Evolutionary conservation across 2,888 invertebrate genomes (phyloP).

Genomic region (Phlogophora meticulosa): DNA sequence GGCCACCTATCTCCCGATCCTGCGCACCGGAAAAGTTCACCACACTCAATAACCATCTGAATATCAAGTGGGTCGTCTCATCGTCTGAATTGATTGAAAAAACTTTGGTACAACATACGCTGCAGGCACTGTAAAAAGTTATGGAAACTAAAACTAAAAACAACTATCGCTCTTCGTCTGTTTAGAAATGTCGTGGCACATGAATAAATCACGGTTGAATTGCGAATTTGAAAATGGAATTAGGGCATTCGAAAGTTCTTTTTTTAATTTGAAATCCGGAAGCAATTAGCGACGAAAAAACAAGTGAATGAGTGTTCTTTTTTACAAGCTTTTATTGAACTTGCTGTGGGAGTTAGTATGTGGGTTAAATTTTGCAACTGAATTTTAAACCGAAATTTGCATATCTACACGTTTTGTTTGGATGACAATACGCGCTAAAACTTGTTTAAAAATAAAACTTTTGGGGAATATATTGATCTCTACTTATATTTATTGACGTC

Average conservation of each 20-base stretch:
- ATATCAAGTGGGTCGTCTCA: conserved; percentile 82
- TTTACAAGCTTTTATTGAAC: not conserved
- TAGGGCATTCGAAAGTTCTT: not conserved
- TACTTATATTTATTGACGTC: not conserved
- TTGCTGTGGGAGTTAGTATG: too few relatives aligned
- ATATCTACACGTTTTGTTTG: too few relatives aligned
- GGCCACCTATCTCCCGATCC: conserved; percentile 69
- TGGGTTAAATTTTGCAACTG: too few relatives aligned
- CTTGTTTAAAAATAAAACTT: too few relatives aligned
- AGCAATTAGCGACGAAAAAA: conserved; percentile 10
- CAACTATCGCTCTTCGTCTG: conserved; percentile 40
- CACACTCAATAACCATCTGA: conserved; percentile 83
- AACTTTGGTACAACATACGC: conserved; percentile 70
- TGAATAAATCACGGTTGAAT: conserved; percentile 20
- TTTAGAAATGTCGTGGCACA: conserved; percentile 17
- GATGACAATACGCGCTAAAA: too few relatives aligned
- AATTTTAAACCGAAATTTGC: too few relatives aligned
- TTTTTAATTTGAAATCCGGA: not conserved
- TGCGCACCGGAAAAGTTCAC: conserved; percentile 71
- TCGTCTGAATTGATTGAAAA: conserved; percentile 82
- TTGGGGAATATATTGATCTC: too few relatives aligned
- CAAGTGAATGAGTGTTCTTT: not conserved
- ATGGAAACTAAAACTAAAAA: conserved; percentile 48
- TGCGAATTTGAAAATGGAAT: conserved; percentile 4
- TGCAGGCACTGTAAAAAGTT: conserved; percentile 53